phyloP scores from a whole-genome alignment of 92 coral and sea anemone genomes.

The Chrysogorgia sp. region DNA sequence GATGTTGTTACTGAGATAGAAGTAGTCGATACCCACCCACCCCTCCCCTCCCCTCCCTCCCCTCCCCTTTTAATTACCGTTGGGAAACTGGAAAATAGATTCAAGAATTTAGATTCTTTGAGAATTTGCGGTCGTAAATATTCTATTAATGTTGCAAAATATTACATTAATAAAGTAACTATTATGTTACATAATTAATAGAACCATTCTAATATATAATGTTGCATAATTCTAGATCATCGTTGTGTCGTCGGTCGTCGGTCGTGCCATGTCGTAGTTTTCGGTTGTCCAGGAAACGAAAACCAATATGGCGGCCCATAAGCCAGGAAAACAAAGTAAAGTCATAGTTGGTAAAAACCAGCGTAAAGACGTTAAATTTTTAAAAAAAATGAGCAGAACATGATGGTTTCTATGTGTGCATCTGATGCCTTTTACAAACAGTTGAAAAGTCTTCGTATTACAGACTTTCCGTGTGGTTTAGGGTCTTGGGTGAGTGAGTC shows the following conservation, averaged over 20 bases:
- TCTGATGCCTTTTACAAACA: conserved; percentile 90
- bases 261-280: background rate
- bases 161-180: no score
- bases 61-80: no score
- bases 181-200: no score
- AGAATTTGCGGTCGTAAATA: no score
- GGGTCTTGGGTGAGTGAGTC: conserved; percentile 94
- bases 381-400: background rate
- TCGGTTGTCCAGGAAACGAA: conserved; percentile 29
- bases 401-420: conserved; percentile 52
- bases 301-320: conserved; percentile 39
- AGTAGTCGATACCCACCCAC: no score
- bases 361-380: background rate
- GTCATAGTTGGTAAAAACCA: conserved; percentile 11
- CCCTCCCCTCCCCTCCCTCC: no score
- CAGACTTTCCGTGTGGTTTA: conserved; percentile 95
- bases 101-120: no score
- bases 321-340: background rate
- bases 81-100: no score
- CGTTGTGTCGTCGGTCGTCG: background rate
- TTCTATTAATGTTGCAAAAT: no score
- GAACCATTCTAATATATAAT: no score
- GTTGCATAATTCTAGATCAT: no score
- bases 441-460: conserved; percentile 77
- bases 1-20: no score